Conservation (phyloP, 2,113 vertebrate genomes). For the Hirundichthys speculiger region DNA sequence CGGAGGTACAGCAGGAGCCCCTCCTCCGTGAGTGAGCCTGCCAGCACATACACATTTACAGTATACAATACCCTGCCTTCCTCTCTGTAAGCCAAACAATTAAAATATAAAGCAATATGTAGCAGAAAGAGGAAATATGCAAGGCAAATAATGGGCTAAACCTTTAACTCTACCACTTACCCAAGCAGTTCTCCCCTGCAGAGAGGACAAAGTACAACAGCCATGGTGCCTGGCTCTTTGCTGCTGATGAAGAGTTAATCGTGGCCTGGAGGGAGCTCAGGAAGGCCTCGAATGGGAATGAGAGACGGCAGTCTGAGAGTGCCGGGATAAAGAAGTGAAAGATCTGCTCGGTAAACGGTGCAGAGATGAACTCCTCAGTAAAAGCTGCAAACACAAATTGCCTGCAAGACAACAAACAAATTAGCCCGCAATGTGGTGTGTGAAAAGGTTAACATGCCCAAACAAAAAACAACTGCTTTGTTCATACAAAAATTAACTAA, state of each 20-base stretch:
- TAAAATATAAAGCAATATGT: neutral
- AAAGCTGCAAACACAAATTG: constrained; percentile 94
- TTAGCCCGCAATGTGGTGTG: neutral
- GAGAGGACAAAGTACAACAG: constrained; percentile 95
- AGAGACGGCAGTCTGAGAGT: constrained; percentile 83
- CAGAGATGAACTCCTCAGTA: constrained; percentile 92
- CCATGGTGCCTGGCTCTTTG: constrained; percentile 85
- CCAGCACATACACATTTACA: constrained; percentile 21
- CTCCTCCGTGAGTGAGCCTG: constrained; percentile 91
- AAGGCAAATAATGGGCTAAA: neutral
- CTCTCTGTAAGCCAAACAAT: constrained; percentile 17
- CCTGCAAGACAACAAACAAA: constrained; percentile 73
- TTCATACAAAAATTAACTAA: neutral
- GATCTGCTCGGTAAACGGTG: constrained; percentile 95
- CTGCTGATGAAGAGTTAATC: constrained; percentile 64
- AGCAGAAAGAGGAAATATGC: neutral
- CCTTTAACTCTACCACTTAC: constrained; percentile 72
- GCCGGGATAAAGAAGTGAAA: constrained; percentile 95
- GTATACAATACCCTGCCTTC: neutral
- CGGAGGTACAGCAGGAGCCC: constrained; percentile 91
- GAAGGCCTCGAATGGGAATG: constrained; percentile 93
- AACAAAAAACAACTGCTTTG: constrained; percentile 1
- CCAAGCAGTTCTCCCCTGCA: constrained; percentile 88
- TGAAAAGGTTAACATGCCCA: neutral
- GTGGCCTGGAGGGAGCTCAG: constrained; percentile 86